Conservation (phyloP, 1,140 invertebrate species). For the Ectropis grisescens region DNA sequence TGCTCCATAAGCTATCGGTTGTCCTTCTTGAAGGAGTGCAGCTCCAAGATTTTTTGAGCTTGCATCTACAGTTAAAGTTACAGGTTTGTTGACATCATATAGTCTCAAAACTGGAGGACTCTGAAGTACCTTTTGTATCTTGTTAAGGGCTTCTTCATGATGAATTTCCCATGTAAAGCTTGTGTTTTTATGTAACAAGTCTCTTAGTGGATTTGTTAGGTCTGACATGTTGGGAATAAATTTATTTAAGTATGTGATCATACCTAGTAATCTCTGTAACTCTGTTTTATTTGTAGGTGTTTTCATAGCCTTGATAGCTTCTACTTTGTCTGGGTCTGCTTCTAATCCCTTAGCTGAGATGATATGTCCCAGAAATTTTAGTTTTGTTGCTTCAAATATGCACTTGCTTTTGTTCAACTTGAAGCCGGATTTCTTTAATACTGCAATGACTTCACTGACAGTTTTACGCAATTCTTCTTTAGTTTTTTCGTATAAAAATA, state of each 20-base stretch:
- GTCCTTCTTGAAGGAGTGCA: neutral
- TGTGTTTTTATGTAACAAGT: neutral
- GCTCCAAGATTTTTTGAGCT: neutral
- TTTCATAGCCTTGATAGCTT: neutral
- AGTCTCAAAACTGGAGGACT: neutral
- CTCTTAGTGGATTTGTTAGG: neutral
- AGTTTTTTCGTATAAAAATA: conserved; percentile 7
- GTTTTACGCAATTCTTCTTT: conserved; percentile 9
- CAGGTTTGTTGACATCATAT: neutral
- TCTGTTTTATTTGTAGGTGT: neutral
- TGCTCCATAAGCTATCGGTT: neutral
- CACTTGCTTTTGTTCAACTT: conserved; percentile 15
- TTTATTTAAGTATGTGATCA: neutral
- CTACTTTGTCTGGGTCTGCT: neutral
- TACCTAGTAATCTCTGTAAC: neutral
- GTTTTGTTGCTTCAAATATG: conserved; percentile 5
- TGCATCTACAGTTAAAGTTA: neutral
- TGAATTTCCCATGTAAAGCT: neutral
- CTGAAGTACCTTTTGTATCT: neutral
- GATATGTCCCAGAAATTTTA: neutral
- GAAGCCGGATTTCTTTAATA: conserved; percentile 9
- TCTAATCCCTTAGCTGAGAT: neutral
- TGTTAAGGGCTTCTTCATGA: neutral
- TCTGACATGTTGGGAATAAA: neutral
- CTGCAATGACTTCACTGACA: conserved; percentile 6